These are phyloP conservation scores for Homalodisca vitripennis DNA, from an alignment of 1,140 invertebrate genomes.

Conservation along the genomic window DNA sequence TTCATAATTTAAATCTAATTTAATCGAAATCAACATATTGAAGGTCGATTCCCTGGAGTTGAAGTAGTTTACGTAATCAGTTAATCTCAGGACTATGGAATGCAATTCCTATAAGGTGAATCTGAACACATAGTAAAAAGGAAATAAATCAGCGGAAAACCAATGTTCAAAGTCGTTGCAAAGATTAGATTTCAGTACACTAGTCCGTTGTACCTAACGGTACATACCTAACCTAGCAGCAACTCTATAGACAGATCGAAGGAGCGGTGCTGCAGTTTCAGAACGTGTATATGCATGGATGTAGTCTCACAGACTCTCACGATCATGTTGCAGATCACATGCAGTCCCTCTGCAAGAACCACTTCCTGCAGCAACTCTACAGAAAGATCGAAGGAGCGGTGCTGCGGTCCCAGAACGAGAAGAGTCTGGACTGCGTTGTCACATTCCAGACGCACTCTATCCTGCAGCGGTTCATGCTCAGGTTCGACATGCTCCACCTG, in stretches of 20 bases:
- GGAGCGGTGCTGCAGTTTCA: conserved; percentile 84
- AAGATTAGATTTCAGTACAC: no score
- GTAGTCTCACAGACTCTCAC: conserved; percentile 84
- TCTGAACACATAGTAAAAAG: no score
- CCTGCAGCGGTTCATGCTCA: conserved; percentile 88
- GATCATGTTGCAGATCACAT: conserved; percentile 82
- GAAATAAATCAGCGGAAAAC: no score
- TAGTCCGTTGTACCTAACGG: no score
- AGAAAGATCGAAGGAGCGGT: conserved; percentile 89
- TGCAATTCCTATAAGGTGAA: no score
- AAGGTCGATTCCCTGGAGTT: no score
- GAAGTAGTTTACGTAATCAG: no score
- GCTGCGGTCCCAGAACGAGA: conserved; percentile 81
- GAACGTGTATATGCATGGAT: conserved; percentile 86
- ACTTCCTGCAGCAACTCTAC: conserved; percentile 82
- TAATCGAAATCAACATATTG: no score
- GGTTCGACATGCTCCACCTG: conserved; percentile 76
- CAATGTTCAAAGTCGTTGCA: no score
- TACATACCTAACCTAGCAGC: conserved; percentile 82
- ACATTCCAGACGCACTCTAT: conserved; percentile 93
- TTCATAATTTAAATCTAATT: no score
- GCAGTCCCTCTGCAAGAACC: conserved; percentile 80
- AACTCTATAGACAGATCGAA: conserved; percentile 85
- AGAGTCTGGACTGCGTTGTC: conserved; percentile 85
- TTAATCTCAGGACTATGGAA: no score